Conservation (phyloP, 30 jellyfish, hydroid and myxozoan genomes). For the Mastigias papua region DNA sequence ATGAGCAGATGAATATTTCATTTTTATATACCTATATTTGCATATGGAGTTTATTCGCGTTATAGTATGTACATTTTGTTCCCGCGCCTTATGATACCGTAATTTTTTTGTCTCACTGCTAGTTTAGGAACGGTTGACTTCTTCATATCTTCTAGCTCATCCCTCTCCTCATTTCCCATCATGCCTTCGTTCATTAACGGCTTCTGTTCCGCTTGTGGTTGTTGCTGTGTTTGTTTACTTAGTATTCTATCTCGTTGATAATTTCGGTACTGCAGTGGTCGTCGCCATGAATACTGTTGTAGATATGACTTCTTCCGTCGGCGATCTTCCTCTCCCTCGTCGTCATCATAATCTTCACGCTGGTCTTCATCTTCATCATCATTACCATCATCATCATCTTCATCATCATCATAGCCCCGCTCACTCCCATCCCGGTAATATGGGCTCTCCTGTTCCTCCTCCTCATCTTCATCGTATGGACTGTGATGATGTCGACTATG, state of each 20-base stretch:
- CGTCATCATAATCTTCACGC: conserved; percentile 47
- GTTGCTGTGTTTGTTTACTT: conserved; percentile 2
- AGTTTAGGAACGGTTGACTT: conserved; percentile 67
- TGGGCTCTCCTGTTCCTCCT: conserved; percentile 26
- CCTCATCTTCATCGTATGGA: conserved; percentile 63
- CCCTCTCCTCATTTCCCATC: conserved; percentile 65
- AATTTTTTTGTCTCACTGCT: neutral
- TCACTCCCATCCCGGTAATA: conserved; percentile 47
- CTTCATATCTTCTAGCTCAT: conserved; percentile 75
- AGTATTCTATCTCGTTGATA: conserved; percentile 58
- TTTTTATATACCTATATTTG: no score
- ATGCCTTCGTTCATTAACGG: conserved; percentile 46
- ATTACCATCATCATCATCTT: conserved; percentile 56
- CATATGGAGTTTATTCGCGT: neutral
- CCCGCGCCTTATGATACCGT: neutral
- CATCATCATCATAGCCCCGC: conserved; percentile 63
- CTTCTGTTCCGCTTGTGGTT: conserved; percentile 2
- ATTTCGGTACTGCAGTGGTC: conserved; percentile 9
- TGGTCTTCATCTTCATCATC: conserved; percentile 50
- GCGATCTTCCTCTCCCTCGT: conserved; percentile 58
- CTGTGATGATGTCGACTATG: conserved; percentile 64
- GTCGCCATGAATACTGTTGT: conserved; percentile 38
- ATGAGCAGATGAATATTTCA: no score
- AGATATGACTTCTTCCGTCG: conserved; percentile 49
- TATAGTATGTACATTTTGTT: conserved; percentile 57